Conservation (phyloP, 2,888 invertebrate genomes). For the Aphrophora alni region DNA sequence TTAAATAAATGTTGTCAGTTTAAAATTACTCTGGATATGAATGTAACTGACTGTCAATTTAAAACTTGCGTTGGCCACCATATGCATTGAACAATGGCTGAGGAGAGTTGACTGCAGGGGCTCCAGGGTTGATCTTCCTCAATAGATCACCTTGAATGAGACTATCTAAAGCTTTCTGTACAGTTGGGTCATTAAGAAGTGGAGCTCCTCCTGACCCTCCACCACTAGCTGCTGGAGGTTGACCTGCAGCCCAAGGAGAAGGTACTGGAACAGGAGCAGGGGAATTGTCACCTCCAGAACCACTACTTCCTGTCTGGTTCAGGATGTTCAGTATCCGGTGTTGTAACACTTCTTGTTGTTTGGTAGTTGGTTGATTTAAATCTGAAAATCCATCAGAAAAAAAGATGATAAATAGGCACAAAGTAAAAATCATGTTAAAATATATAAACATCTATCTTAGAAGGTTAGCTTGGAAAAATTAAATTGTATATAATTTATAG, state of each 20-base stretch:
- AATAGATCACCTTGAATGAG: constrained; percentile 62
- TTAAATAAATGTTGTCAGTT: not conserved
- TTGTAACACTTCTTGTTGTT: constrained; percentile 72
- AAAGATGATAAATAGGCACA: too few species aligned
- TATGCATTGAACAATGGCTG: constrained; percentile 38
- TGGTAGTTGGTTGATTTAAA: constrained; percentile 49
- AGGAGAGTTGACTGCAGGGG: constrained; percentile 20
- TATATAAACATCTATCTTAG: too few species aligned
- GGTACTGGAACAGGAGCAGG: constrained; percentile 58
- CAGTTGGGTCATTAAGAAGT: constrained; percentile 76
- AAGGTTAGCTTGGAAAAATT: too few species aligned
- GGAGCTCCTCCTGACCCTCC: constrained; percentile 54
- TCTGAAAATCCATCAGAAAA: not conserved
- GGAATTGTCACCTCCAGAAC: constrained; percentile 48
- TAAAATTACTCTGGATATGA: not conserved
- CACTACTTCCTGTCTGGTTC: constrained; percentile 62
- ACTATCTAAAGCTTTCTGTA: constrained; percentile 80
- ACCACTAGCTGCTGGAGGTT: constrained; percentile 31
- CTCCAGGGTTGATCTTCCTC: constrained; percentile 29
- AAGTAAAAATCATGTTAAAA: too few species aligned
- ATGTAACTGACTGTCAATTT: not conserved
- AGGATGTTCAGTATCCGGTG: constrained; percentile 80
- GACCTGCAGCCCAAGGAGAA: constrained; percentile 43
- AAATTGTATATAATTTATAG: too few species aligned
- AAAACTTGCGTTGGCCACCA: constrained; percentile 15